Evolutionary conservation across 2,113 vertebrate species (phyloP), one percentile per base, ranked within the genome.

Genomic region (Hemichromis elongatus): DNA sequence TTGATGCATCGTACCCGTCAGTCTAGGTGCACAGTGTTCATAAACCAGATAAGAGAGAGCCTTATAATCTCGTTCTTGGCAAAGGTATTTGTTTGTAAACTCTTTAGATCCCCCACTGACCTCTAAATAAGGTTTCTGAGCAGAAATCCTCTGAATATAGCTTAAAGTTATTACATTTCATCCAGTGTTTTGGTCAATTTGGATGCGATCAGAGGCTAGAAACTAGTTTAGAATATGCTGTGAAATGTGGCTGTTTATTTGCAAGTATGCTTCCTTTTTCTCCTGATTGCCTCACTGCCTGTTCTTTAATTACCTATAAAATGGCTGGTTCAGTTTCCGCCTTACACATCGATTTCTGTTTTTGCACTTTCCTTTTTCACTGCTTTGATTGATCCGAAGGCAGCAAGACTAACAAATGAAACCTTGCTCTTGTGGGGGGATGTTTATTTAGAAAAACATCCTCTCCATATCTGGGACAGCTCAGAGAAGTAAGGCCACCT

Each of bases 391-490:
- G 78, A 95, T 93, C 86, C 68, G 68, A 68, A 88, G 92, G 83
- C 84, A 84, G 79, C 82, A 81, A 78, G 85, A 82, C 87, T 81
- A 93, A 94, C 92, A 93, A 91, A 95, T 93, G 89, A 93, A 93
- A 88, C 85, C 87, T 40, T 63, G 82, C 21, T 78, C 57, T 87
- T 78, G 84, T 83, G 79, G 80, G 19, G 19, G 87, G 89, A 78
- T 79, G 82, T 92, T 93, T 85, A 89, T 92, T 87, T 37, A 90
- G 82, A 89, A 86, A 88, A 90, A 89, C 89, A 89, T 90, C 86
- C 73, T 57, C 63, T 85, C 45, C 2, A 9, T 91, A 75, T 80
- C 75, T 6, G 21, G 85, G 82, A 92, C 63, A 77, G 85, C 77
- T 12, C 63, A 82, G 78, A 77, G 75, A 86, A 79, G 81, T 78